Evolutionary conservation across 2,888 invertebrate genomes (phyloP).

Genomic region (Tanypteryx hageni): DNA sequence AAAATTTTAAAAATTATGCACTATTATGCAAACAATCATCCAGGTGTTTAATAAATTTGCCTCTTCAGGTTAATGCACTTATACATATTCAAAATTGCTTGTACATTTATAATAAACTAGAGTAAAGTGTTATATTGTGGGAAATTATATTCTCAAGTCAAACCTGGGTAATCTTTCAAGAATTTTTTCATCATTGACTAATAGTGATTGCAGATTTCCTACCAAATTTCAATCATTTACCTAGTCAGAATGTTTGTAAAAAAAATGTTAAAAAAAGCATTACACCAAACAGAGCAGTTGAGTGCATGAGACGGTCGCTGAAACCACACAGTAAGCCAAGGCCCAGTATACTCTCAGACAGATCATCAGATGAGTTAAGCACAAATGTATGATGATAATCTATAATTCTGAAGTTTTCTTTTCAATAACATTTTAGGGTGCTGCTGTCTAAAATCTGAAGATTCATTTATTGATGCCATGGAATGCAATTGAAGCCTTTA

Average conservation of each 20-base stretch:
- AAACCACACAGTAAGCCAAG: not conserved
- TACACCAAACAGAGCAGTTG: not conserved
- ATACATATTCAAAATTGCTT: too few species aligned
- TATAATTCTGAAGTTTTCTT: not conserved
- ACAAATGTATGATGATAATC: not conserved
- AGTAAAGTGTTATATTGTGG: too few species aligned
- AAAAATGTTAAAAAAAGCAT: not conserved
- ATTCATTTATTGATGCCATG: not conserved
- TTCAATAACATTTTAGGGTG: not conserved
- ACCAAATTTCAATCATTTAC: too few species aligned
- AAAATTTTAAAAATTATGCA: too few species aligned
- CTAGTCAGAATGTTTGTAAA: not conserved
- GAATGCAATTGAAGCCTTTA: not conserved
- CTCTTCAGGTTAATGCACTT: too few species aligned
- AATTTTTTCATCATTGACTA: too few species aligned
- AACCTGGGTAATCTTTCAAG: too few species aligned
- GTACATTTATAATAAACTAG: too few species aligned
- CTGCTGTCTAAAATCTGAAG: constrained; percentile 31
- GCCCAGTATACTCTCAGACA: not conserved
- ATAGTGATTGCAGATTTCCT: not conserved
- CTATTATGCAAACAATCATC: too few species aligned
- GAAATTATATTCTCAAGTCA: too few species aligned
- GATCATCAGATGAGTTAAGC: not conserved
- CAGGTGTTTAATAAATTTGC: too few species aligned
- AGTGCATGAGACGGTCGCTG: not conserved